Base-by-base conservation (phyloP, 2,113 vertebrate genomes). In the Lipophrys pholis region DNA sequence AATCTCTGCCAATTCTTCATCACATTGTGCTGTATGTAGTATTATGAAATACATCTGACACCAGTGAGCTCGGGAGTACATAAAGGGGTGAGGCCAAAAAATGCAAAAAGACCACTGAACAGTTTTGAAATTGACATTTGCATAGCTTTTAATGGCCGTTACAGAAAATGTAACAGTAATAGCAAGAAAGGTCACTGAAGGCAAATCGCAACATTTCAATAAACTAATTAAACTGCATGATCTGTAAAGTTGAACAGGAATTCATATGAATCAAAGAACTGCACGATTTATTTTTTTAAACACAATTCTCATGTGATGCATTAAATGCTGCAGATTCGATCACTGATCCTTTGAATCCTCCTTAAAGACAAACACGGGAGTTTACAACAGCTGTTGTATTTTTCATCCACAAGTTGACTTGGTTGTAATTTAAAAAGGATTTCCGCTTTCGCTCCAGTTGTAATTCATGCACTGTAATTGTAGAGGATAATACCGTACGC, bases 401-500 rank as follows among this genome's bases (percentile, higher is more conserved):
- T 45, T 69, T 16, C 30, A 39, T 73, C 59, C 41, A 70, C 69
- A 63, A 17, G 14, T 51, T 63, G 40, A 71, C 63, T 53, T 71
- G 17, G 35, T 10, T 63, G 42, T 59, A 30, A 82, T 80, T 80
- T 39, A 67, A 87, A 79, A 54, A 54, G 71, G 71, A 78, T 87
- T 62, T 68, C 55, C 40, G 16, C 35, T 68, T 69, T 68, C 35
- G 5, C 36, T 72, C n/a, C 36, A 50, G 9, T 41, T 49, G 42
- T 51, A 40, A 41, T 51, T 48, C 54, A 9, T 50, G 64, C 4
- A 1, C 54, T 84, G 81, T 78, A 60, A 60, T 21, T 73, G 40
- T 6, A 58, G 70, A 78, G 63, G 67, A 69, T 54, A 41, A 71
- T 36, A n/a, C 21, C 17, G 59, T 36, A 41, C 63, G 51, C 58